These are phyloP conservation scores for Circaetus gallicus DNA, from an alignment of 2,113 vertebrate species.

Conservation along the genomic window DNA sequence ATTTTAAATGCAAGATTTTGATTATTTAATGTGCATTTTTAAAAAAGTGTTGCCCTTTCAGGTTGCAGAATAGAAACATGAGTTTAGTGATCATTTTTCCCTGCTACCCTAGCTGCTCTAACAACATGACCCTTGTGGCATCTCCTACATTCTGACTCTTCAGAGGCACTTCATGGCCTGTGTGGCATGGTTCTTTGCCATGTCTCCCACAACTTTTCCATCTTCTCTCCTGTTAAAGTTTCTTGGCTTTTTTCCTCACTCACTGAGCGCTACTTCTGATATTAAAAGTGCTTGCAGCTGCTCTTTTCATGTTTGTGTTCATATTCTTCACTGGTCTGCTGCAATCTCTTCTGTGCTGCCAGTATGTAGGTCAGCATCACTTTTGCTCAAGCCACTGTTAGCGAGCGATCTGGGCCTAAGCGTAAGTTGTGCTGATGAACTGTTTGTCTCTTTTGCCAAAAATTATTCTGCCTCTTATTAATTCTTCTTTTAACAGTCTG, in stretches of 20 bases:
- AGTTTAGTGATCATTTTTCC: neutral
- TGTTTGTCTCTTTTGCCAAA: neutral
- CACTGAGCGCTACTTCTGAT: neutral
- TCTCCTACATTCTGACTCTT: neutral
- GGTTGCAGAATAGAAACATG: neutral
- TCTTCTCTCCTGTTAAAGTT: neutral
- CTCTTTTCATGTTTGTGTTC: neutral
- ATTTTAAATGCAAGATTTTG: neutral
- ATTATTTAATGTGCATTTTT: neutral
- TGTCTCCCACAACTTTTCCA: neutral
- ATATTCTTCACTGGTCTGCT: neutral
- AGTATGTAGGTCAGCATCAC: constrained; percentile 49
- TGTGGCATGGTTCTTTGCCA: neutral
- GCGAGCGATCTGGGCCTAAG: neutral
- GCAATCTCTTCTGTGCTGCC: neutral
- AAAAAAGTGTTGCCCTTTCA: neutral
- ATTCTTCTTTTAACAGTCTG: constrained; percentile 39
- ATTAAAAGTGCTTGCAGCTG: constrained; percentile 42
- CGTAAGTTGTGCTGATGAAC: neutral
- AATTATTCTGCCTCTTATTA: constrained; percentile 34
- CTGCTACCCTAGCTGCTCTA: neutral
- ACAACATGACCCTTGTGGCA: neutral
- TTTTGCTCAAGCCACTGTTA: neutral
- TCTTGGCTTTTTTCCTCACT: neutral
- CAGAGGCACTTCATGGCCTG: neutral